These are phyloP conservation scores for Drosophila grimshawi DNA, from an alignment of 1,140 invertebrate genomes.

Conservation along the genomic window DNA sequence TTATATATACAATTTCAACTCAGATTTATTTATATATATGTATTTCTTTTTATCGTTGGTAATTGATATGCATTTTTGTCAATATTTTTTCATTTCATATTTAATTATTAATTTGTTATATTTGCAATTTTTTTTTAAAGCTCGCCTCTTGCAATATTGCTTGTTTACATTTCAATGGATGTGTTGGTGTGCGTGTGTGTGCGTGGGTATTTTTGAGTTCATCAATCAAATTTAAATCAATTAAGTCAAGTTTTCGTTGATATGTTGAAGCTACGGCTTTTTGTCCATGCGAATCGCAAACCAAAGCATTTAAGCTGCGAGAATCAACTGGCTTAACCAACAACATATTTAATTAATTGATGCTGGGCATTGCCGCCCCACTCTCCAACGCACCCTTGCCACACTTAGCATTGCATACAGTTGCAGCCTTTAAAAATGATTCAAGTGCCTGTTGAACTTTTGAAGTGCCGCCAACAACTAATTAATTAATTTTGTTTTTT, in stretches of 20 bases:
- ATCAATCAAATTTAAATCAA: slow-evolving; percentile 75
- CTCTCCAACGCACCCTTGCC: slow-evolving; percentile 8
- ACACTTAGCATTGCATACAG: background rate
- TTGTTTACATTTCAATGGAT: background rate
- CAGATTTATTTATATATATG: too few species aligned
- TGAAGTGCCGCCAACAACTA: slow-evolving; percentile 55
- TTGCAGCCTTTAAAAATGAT: slow-evolving; percentile 34
- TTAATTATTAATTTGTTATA: too few species aligned
- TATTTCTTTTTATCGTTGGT: too few species aligned
- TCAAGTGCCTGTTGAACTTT: slow-evolving; percentile 63
- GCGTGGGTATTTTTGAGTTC: slow-evolving; percentile 11
- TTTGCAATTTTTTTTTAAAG: background rate
- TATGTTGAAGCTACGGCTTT: slow-evolving; percentile 35
- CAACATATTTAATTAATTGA: slow-evolving; percentile 62
- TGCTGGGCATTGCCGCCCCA: background rate
- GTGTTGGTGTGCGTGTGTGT: background rate
- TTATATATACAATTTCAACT: too few species aligned
- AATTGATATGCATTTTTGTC: too few species aligned
- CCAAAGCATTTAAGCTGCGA: slow-evolving; percentile 57
- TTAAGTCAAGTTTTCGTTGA: slow-evolving; percentile 51
- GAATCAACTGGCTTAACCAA: slow-evolving; percentile 27
- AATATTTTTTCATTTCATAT: too few species aligned
- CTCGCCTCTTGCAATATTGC: background rate
- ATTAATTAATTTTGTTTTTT: slow-evolving; percentile 33
- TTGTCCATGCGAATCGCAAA: slow-evolving; percentile 23